These are phyloP conservation scores for Aphidius gifuensis DNA, from an alignment of 1,140 invertebrate genomes.

Conservation along the genomic window DNA sequence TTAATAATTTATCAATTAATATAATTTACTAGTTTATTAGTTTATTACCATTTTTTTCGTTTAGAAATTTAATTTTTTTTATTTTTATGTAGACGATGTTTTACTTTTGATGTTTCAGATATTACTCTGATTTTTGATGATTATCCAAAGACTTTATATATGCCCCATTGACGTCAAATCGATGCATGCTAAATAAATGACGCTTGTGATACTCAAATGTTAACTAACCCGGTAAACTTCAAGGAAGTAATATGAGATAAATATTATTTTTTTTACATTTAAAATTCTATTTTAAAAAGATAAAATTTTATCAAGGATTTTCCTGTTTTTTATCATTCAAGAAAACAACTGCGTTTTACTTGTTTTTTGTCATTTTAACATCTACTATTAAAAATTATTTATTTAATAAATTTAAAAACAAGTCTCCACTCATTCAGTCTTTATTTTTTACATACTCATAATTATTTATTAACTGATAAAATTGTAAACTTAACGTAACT, in stretches of 20 bases:
- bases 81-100: not conserved
- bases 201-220: constrained; percentile 38
- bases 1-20: not conserved
- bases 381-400: no score
- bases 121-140: constrained; percentile 26
- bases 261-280: no score
- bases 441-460: constrained; percentile 20
- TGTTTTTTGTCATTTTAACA: no score
- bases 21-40: not conserved
- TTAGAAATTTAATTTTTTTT: not conserved
- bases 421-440: constrained; percentile 22
- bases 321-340: no score
- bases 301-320: no score
- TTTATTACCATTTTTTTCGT: no score
- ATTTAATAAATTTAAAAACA: not conserved
- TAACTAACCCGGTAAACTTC: constrained; percentile 46
- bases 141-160: constrained; percentile 43
- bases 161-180: constrained; percentile 48
- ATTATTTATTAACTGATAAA: constrained; percentile 7
- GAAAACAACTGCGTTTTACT: no score
- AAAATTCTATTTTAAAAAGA: no score
- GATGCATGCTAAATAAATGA: constrained; percentile 49
- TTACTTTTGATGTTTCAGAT: constrained; percentile 9
- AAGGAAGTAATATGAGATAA: not conserved
- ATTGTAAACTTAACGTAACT: constrained; percentile 8